phyloP scores from a whole-genome alignment of 2,113 vertebrate species.

The Hyperoodon ampullatus region DNA sequence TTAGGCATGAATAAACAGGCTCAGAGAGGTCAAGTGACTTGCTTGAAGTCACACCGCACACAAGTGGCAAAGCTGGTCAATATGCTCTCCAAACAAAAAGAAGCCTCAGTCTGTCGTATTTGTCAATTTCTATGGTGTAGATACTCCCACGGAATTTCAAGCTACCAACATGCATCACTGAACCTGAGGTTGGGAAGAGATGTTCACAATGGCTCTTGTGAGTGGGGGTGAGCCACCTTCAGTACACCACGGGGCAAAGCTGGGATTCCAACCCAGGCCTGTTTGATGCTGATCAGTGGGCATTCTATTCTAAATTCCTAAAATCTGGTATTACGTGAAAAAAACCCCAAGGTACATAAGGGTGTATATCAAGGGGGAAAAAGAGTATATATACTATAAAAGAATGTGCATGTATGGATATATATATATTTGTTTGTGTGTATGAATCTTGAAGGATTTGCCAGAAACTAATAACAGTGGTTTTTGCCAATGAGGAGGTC shows the following conservation, averaged over 20 bases:
- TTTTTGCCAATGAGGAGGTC: background rate
- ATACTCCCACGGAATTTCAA: background rate
- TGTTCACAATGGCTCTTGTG: background rate
- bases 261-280: background rate
- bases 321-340: background rate
- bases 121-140: background rate
- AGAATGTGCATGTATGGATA: background rate
- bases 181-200: background rate
- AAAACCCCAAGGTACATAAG: background rate
- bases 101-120: background rate
- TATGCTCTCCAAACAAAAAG: background rate
- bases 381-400: background rate
- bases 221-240: background rate
- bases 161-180: background rate
- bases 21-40: background rate
- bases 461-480: background rate
- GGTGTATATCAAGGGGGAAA: background rate
- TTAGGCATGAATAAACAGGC: background rate
- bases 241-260: background rate
- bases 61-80: background rate
- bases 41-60: background rate
- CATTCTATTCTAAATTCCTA: background rate
- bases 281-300: background rate
- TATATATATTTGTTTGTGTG: background rate
- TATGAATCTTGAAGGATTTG: background rate